phyloP scores from a whole-genome alignment of 2,113 vertebrate genomes.

The Bos taurus region DNA sequence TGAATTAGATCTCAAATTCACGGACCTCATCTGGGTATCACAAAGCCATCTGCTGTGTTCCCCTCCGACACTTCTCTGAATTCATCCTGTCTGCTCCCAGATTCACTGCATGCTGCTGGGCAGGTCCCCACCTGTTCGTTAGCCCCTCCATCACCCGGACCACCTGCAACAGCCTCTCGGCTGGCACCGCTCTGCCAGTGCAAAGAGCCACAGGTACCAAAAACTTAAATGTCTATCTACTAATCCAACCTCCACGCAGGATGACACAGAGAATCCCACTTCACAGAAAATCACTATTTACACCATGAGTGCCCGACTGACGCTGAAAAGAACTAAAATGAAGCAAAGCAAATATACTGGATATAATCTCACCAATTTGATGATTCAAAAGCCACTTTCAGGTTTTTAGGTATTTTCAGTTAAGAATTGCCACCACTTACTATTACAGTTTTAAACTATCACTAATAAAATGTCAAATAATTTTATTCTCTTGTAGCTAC shows the following conservation, averaged over 20 bases:
- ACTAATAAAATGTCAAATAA: background rate
- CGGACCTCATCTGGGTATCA: fast-evolving
- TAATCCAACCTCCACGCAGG: background rate
- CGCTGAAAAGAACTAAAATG: background rate
- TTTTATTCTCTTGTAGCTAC: background rate
- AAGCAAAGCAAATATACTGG: background rate
- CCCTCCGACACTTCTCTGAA: fast-evolving
- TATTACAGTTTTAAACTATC: background rate
- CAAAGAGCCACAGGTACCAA: background rate
- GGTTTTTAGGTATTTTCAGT: background rate
- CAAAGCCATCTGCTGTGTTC: fast-evolving
- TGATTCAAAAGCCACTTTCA: background rate
- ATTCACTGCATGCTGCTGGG: fast-evolving
- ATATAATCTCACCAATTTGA: background rate
- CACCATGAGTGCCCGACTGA: fast-evolving
- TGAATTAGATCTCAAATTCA: background rate
- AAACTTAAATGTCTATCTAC: background rate
- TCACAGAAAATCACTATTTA: background rate
- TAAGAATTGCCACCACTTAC: background rate
- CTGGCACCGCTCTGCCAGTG: fast-evolving
- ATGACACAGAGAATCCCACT: background rate
- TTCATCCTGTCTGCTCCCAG: background rate
- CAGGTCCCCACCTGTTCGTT: fast-evolving
- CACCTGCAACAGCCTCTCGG: too few relatives aligned
- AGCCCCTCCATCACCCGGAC: too few relatives aligned